Percentiles rank a stretch among this genome's conserved stretches.
phyloP scores from a whole-genome alignment of 2,888 invertebrate genomes.

The Diplazon laetatorius region DNA sequence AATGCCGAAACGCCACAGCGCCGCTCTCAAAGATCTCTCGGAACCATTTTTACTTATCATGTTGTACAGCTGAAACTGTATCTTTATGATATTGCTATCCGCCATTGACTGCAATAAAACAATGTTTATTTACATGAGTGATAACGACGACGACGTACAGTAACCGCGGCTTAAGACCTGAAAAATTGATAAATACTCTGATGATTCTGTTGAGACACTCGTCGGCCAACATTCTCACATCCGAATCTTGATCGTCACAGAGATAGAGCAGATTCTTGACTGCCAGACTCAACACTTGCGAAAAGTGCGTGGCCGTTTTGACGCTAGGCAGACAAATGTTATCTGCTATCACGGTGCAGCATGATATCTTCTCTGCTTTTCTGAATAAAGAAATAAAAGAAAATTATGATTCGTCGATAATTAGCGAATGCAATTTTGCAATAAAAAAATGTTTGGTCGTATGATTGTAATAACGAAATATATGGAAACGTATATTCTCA shows the following conservation, averaged over 20 bases:
- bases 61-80: conserved; percentile 91
- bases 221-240: conserved; percentile 91
- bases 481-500: no score
- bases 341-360: conserved; percentile 89
- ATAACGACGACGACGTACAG: background rate
- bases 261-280: conserved; percentile 88
- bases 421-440: no score
- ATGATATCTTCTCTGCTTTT: conserved; percentile 90
- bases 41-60: conserved; percentile 92
- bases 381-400: no score
- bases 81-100: conserved; percentile 88
- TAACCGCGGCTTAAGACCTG: background rate
- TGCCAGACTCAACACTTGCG: conserved; percentile 87
- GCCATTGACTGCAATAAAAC: conserved; percentile 84
- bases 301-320: conserved; percentile 86
- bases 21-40: conserved; percentile 88
- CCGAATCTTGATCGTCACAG: conserved; percentile 90
- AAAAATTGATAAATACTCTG: conserved; percentile 82
- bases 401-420: no score
- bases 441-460: no score
- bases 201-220: conserved; percentile 92
- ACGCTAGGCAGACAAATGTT: conserved; percentile 87
- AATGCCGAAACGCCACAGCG: conserved; percentile 90
- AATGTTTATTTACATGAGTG: conserved; percentile 6
- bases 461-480: no score